Evolutionary conservation across 2,888 invertebrate genomes (phyloP), one percentile per base, ranked within the genome.

Genomic region (Polydrusus cervinus): DNA sequence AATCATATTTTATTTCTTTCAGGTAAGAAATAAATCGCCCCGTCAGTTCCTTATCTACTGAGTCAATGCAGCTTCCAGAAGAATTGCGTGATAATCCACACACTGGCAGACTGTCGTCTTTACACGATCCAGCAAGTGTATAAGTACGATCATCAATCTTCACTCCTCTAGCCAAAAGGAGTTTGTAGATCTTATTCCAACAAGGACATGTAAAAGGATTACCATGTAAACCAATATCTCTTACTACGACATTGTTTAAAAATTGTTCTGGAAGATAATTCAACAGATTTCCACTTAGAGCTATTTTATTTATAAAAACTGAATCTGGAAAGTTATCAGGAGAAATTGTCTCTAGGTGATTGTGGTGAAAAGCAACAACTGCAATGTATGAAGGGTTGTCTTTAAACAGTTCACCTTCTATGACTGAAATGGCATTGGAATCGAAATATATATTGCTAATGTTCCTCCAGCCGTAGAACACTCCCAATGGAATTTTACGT

Each of bases 131-230:
- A 51, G 18, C 2, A 51, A 18, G 9, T 11, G 16, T 51, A 8
- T 0, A 16, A 20, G 3, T 6, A 0, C 1, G 18, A 18, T 51
- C 18, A 6, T 51, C 51, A 11, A 51, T 11, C 0, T 20, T 18
- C 3, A 64, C 25, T 5, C n/a, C 13, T 25, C 13, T 45, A 1
- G 47, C n/a, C 14, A 14, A 16, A 25, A 64, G 11, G 10, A 20
- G 25, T 8, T 0, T 11, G 14, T 45, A 1, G 7, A 64, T 47
- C 13, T 30, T 64, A 5, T 64, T 8, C 43, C 45, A 30, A 14
- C 62, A 64, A n/a, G 62, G n/a, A 47, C 62, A 64, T 13, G 43
- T 11, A 13, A 64, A 40, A 11, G 62, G 62, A 10, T 64, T 64
- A 8, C 25, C 62, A 47, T 13, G 47, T 6, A 64, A 45, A n/a